These are phyloP conservation scores for Catocala nupta DNA, from an alignment of 2,888 invertebrate genomes.

Conservation along the genomic window DNA sequence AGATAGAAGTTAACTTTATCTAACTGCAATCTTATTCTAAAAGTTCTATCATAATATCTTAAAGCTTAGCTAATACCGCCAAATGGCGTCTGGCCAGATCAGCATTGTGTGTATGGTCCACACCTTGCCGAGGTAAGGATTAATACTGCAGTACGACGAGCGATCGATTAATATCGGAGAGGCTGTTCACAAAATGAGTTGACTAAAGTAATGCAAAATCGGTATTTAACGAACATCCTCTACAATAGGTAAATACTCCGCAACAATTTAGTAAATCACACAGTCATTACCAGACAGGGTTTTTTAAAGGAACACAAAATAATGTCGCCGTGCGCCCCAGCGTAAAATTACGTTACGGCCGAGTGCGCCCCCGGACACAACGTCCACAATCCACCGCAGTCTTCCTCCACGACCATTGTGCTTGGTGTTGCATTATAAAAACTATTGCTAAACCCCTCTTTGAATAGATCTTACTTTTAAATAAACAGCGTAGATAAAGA, in stretches of 20 bases:
- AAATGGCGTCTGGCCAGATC: not conserved
- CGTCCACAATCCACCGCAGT: constrained; percentile 58
- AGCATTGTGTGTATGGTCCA: too few species aligned
- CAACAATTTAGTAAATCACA: constrained; percentile 49
- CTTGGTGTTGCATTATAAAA: constrained; percentile 63
- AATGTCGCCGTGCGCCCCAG: constrained; percentile 67
- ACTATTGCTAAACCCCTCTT: constrained; percentile 47
- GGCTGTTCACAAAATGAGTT: too few species aligned
- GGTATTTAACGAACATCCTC: constrained; percentile 6
- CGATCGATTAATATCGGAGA: too few species aligned
- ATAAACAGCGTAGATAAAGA: constrained; percentile 22
- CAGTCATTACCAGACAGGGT: constrained; percentile 45
- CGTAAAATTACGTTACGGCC: constrained; percentile 75
- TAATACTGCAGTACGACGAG: too few species aligned
- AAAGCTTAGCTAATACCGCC: not conserved
- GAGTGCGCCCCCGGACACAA: constrained; percentile 68
- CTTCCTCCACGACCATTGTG: constrained; percentile 71
- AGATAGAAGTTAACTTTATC: too few species aligned
- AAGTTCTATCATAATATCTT: too few species aligned
- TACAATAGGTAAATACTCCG: constrained; percentile 27
- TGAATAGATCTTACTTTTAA: constrained; percentile 41
- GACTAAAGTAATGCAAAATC: not conserved
- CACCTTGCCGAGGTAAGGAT: too few species aligned
- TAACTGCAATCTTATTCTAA: too few species aligned
- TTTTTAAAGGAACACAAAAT: constrained; percentile 60